phyloP scores from a whole-genome alignment of 1,140 invertebrate genomes.

The Zaprionus vittiger region DNA sequence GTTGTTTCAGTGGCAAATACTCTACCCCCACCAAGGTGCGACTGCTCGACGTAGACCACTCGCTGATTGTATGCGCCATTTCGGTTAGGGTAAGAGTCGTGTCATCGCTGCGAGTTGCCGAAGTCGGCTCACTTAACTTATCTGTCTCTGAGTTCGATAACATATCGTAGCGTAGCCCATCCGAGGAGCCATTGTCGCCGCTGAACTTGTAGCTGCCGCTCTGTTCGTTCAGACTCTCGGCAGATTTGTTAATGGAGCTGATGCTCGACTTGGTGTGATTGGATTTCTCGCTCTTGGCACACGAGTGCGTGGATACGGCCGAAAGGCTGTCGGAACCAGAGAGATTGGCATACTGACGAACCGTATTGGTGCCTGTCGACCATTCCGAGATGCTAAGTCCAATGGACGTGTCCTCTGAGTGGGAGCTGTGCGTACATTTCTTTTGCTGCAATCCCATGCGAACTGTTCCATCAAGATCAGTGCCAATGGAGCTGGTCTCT shows the following conservation, averaged over 20 bases:
- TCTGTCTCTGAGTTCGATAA: conserved; percentile 87
- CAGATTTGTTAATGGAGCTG: conserved; percentile 84
- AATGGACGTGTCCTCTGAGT: conserved; percentile 93
- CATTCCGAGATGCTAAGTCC: conserved; percentile 93
- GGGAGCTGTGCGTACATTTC: conserved; percentile 90
- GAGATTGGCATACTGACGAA: conserved; percentile 90
- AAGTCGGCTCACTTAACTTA: conserved; percentile 84
- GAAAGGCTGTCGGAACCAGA: conserved; percentile 87
- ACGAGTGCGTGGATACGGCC: conserved; percentile 86
- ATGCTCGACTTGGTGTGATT: conserved; percentile 86
- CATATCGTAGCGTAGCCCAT: conserved; percentile 85
- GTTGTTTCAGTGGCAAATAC: conserved; percentile 77
- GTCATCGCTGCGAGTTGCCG: conserved; percentile 87
- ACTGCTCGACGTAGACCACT: conserved; percentile 87
- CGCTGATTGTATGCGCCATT: conserved; percentile 86
- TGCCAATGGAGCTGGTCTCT: conserved; percentile 88
- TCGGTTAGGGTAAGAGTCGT: conserved; percentile 86
- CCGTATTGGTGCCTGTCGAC: conserved; percentile 92
- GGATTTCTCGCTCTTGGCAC: conserved; percentile 87
- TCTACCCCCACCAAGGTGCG: conserved; percentile 86
- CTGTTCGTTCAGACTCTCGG: conserved; percentile 81
- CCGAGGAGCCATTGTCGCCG: conserved; percentile 81
- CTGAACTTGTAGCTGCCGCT: conserved; percentile 82
- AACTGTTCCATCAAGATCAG: conserved; percentile 91
- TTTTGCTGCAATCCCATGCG: conserved; percentile 90